Evolutionary conservation across 2,888 invertebrate genomes (phyloP), one percentile per base, ranked within the genome.

Genomic region (Cylloceria caligata): DNA sequence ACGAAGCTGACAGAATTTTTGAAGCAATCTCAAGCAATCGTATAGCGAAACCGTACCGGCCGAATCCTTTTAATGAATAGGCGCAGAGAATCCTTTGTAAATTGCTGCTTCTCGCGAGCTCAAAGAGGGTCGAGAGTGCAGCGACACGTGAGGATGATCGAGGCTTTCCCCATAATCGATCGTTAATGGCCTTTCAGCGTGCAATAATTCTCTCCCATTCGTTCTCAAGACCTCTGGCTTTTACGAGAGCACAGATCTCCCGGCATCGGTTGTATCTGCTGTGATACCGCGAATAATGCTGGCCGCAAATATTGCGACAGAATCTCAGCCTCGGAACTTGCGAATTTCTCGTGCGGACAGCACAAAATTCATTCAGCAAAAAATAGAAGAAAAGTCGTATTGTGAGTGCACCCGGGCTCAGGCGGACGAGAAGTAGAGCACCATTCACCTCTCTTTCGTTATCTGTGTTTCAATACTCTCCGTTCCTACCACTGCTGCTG

Each of bases 141-240:
- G 73, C 64, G 49, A 71, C 60, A 77, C 65, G 76, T 82, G 55
- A 64, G 62, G 79, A 83, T 72, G 39, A 79, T 60, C 78, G 27
- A 69, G 57, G 62, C 81, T 82, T 82, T 84, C 81, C 64, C 76
- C 74, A 80, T 80, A 74, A 80, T 77, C 76, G 80, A 81, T 84
- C 36, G 71, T 73, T 74, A 73, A 79, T 67, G 49, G 71, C 42
- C 52, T 64, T 52, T 27, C 39, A 27, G 19, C 49, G 60, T 62
- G 60, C 34, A 62, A 62, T 27, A 36, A 62, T 62, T 62, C 36
- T 62, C 36, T 62, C 36, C 34, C 60, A 36, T 57, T 30, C 55
- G 30, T 30, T 16, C 55, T 30, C 55, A 16, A 57, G 30, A 57
- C 30, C 55, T 30, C 30, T 57, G 55, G 30, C 55, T 57, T 30